Conservation (phyloP, 2,797 vertebrate genomes). For the Bradypodion pumilum region DNA sequence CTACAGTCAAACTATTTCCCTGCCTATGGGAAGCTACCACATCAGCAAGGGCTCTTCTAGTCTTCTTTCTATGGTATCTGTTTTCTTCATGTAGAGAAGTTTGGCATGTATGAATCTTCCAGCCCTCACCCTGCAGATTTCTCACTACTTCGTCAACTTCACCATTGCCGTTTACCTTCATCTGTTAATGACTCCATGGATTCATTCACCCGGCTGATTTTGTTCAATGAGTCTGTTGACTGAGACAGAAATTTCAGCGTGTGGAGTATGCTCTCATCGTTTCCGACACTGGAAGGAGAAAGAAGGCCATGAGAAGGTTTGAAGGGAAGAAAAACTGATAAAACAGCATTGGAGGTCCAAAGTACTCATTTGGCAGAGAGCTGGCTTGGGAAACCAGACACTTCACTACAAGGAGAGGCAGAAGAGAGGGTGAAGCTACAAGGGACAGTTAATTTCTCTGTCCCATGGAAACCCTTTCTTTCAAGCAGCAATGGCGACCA, state of each 20-base stretch:
- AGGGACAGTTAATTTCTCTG: no score
- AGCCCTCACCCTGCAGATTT: neutral
- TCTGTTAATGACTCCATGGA: slow-evolving; percentile 95
- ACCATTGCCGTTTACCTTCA: slow-evolving; percentile 81
- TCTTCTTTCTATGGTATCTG: neutral
- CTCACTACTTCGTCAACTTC: neutral
- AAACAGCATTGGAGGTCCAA: neutral
- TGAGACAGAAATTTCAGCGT: slow-evolving; percentile 91
- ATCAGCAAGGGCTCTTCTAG: neutral
- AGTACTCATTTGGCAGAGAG: no score
- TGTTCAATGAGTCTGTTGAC: slow-evolving; percentile 95
- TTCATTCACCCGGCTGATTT: slow-evolving; percentile 91
- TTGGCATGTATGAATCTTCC: neutral
- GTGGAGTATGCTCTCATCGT: slow-evolving; percentile 88
- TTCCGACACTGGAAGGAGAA: slow-evolving; percentile 81
- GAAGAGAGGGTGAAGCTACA: no score
- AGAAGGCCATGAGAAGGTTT: neutral
- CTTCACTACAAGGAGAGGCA: neutral
- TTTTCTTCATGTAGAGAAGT: neutral
- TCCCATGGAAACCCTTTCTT: neutral
- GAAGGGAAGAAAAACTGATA: neutral
- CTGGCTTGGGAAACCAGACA: neutral
- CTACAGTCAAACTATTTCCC: no score
- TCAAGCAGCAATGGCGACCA: neutral
- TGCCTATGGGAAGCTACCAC: neutral